These are phyloP conservation scores for Stenodema calcarata DNA, from an alignment of 2,888 invertebrate genomes.

Conservation along the genomic window DNA sequence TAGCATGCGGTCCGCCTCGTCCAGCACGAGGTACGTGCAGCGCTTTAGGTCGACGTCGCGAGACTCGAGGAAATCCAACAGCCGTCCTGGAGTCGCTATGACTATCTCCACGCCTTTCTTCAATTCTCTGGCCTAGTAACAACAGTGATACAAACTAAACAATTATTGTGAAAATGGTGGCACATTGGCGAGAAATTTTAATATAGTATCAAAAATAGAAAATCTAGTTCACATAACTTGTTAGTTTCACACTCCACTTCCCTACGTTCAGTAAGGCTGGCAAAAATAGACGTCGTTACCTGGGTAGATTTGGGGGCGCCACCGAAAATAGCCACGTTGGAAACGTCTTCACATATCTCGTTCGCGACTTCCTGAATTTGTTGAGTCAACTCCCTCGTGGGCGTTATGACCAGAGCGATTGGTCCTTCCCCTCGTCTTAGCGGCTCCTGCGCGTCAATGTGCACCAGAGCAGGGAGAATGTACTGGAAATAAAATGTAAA, in stretches of 20 bases:
- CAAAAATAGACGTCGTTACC: slow-evolving; percentile 59
- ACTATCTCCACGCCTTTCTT: slow-evolving; percentile 92
- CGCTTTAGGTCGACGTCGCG: slow-evolving; percentile 75
- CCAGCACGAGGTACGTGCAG: slow-evolving; percentile 85
- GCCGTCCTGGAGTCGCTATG: slow-evolving; percentile 93
- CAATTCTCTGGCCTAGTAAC: slow-evolving; percentile 61
- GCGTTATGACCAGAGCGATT: slow-evolving; percentile 86
- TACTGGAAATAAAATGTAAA: slow-evolving; percentile 64
- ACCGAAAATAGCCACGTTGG: slow-evolving; percentile 94
- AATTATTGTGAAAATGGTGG: too few relatives aligned
- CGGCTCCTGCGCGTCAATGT: slow-evolving; percentile 89
- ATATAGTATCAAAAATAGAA: too few relatives aligned
- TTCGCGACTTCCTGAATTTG: slow-evolving; percentile 90
- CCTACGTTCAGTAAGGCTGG: too few relatives aligned
- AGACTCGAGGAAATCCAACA: slow-evolving; percentile 92
- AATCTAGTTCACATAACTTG: too few relatives aligned
- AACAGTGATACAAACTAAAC: not conserved
- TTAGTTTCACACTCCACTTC: too few relatives aligned
- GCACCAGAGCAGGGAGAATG: slow-evolving; percentile 90
- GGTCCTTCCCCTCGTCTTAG: slow-evolving; percentile 90
- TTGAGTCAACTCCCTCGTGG: slow-evolving; percentile 85
- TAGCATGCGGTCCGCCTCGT: slow-evolving; percentile 97
- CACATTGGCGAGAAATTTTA: too few relatives aligned
- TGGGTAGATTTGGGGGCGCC: slow-evolving; percentile 96
- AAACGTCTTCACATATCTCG: slow-evolving; percentile 87